A percentile compares a stretch with the other conserved stretches of the same genome.
Conservation (phyloP, 1,140 invertebrate species). For the Lamellibrachia luymesi region DNA sequence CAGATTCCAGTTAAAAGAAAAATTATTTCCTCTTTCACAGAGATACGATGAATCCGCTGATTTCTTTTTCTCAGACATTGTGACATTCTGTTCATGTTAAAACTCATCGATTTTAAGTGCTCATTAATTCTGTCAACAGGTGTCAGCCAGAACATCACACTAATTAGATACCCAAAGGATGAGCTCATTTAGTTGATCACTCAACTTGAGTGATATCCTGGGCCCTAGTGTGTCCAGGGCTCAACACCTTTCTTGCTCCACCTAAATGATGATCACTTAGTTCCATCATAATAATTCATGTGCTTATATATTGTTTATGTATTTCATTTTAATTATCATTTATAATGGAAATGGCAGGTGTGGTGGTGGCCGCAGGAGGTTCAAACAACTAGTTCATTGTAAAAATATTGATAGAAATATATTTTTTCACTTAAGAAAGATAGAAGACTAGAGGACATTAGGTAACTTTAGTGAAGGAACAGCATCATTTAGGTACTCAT, state of each 20-base stretch:
- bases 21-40: no score
- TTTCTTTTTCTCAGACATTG: not conserved
- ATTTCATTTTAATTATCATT: not conserved
- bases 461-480: no score
- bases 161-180: not conserved
- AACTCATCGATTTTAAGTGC: not conserved
- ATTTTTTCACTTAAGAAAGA: no score
- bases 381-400: not conserved
- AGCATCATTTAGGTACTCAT: no score
- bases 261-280: not conserved
- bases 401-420: no score
- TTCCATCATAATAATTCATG: not conserved
- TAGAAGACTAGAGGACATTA: no score
- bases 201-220: not conserved
- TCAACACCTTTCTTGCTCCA: not conserved
- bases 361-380: not conserved
- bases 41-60: not conserved
- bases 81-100: not conserved
- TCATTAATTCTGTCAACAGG: not conserved
- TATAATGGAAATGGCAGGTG: not conserved
- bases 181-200: not conserved
- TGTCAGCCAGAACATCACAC: not conserved
- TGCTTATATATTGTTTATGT: not conserved
- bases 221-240: not conserved
- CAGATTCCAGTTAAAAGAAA: no score